Percentiles rank a stretch among this genome's conserved stretches.
phyloP scores from a whole-genome alignment of 2,888 invertebrate genomes.

The Thera britannica region DNA sequence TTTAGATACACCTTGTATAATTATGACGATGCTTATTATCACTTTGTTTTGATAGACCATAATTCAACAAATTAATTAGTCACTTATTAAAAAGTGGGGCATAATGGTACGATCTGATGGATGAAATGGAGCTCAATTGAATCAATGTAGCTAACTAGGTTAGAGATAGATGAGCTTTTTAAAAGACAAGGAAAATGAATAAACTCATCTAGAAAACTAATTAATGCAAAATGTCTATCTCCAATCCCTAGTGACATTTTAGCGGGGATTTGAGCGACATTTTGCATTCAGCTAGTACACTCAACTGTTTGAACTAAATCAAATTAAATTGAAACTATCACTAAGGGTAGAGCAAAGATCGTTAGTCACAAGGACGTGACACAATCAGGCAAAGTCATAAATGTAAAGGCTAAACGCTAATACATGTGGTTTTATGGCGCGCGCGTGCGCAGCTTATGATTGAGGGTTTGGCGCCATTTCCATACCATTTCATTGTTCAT shows the following conservation, averaged over 20 bases:
- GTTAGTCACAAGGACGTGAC: constrained; percentile 56
- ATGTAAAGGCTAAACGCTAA: constrained; percentile 53
- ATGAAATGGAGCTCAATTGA: constrained; percentile 39
- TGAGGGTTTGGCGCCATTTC: constrained; percentile 74
- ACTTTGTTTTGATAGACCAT: constrained; percentile 32
- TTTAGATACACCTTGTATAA: too few species aligned
- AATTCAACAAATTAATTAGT: constrained; percentile 38
- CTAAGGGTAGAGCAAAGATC: constrained; percentile 1
- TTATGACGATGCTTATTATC: constrained; percentile 13
- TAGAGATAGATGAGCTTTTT: constrained; percentile 21
- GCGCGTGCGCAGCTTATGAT: constrained; percentile 73
- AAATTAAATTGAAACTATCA: neutral
- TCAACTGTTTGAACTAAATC: neutral
- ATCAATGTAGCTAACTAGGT: constrained; percentile 28
- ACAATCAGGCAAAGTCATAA: constrained; percentile 57
- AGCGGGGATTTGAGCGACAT: neutral
- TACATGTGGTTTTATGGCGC: constrained; percentile 61
- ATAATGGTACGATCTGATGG: constrained; percentile 31
- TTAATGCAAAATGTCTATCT: neutral
- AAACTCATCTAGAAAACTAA: neutral
- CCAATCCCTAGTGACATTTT: too few species aligned
- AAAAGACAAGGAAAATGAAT: constrained; percentile 24
- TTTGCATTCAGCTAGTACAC: neutral
- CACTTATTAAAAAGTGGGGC: constrained; percentile 37
- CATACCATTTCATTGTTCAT: constrained; percentile 80